Evolutionary conservation across 2,113 vertebrate species (phyloP).

Genomic region (Urocynchramus pylzowi): DNA sequence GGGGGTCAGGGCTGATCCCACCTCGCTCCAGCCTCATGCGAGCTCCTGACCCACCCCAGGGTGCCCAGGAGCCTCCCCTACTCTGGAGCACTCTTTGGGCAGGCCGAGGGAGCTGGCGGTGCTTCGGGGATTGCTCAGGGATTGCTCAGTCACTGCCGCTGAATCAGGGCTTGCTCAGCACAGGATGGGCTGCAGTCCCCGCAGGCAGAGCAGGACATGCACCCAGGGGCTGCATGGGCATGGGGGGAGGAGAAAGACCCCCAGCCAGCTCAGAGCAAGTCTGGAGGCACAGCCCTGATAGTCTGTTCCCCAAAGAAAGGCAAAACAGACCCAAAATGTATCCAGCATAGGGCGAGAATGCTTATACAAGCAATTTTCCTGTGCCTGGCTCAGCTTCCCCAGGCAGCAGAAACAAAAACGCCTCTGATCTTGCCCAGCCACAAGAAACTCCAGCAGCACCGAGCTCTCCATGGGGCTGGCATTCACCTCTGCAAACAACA

Average conservation of each 20-base stretch:
- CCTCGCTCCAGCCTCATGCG: fast-evolving
- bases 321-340: background rate
- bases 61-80: background rate
- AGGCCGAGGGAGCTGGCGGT: fast-evolving
- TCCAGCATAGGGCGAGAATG: background rate
- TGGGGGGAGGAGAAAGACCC: fast-evolving
- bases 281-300: background rate
- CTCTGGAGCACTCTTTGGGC: background rate
- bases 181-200: background rate
- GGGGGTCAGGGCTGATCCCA: background rate
- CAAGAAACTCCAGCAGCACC: background rate
- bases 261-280: fast-evolving
- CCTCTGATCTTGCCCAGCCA: background rate
- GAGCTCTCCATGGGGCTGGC: background rate
- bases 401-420: background rate
- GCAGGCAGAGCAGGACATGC: background rate
- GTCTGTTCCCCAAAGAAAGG: background rate
- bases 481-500: background rate
- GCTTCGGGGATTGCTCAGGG: background rate
- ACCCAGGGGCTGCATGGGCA: background rate
- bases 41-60: background rate
- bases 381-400: background rate
- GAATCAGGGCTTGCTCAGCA: constrained; percentile 8
- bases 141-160: fast-evolving
- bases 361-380: background rate